A percentile compares a stretch with the other conserved stretches of the same genome.
Conservation (phyloP, 2,113 vertebrate genomes). For the Varanus komodoensis region DNA sequence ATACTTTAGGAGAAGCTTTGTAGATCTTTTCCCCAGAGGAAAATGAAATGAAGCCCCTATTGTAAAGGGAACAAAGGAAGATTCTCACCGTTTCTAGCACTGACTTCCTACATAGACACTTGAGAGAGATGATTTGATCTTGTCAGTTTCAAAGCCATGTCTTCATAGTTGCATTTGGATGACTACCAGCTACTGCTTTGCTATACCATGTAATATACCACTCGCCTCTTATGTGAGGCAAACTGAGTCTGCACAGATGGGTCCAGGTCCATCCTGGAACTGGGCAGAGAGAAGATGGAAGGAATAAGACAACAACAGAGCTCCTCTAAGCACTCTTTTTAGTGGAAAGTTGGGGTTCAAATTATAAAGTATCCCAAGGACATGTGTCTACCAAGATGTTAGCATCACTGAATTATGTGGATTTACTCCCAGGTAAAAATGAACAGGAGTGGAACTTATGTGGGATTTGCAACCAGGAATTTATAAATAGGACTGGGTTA, state of each 20-base stretch:
- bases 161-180: neutral
- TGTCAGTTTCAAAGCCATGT: neutral
- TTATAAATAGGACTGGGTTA: neutral
- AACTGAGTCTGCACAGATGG: neutral
- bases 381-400: neutral
- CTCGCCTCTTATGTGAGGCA: neutral
- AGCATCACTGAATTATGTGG: neutral
- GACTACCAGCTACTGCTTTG: neutral
- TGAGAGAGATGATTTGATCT: neutral
- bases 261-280: neutral
- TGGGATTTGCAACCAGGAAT: neutral
- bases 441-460: neutral
- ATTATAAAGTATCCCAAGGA: neutral
- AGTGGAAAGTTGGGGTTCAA: no score
- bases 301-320: neutral
- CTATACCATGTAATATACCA: neutral
- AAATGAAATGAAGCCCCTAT: neutral
- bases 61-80: neutral
- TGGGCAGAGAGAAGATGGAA: neutral
- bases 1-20: neutral
- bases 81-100: neutral
- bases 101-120: neutral
- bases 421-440: neutral
- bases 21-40: neutral
- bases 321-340: no score